Evolutionary conservation across 1,140 invertebrate species (phyloP), one percentile per base, ranked within the genome.

Genomic region (Pogonognathellus flavescens): DNA sequence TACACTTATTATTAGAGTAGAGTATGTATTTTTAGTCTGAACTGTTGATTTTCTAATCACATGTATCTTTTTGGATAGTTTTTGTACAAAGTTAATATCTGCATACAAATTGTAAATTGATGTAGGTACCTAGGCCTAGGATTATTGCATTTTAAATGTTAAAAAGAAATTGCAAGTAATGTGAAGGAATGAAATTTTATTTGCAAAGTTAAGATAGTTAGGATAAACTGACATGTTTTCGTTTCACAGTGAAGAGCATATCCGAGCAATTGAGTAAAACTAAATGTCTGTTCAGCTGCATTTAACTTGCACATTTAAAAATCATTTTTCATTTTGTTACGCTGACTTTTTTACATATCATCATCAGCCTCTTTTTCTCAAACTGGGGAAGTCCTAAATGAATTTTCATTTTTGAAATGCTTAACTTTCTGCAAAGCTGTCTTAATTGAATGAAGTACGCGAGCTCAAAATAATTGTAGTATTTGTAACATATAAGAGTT

Each of bases 201-300:
- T 76, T 76, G 11, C 14, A 76, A 41, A 31, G 41, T 76, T 49
- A 49, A 49, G 49, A n/a, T n/a, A n/a, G 70, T 31, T 76, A 49
- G 41, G 49, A 76, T 76, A 49, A n/a, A n/a, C 14, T 49, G 70
- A n/a, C 41, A 49, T 31, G 49, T 76, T 31, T 76, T 16, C 25
- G 49, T 76, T 76, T 76, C 70, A 76, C 70, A 31, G 70, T 76
- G 70, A 49, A 76, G 70, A 76, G 70, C 70, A 76, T 41, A 76
- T 49, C 16, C 14, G 70, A 18, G n/a, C 70, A 76, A 16, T 49
- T n/a, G n/a, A n/a, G n/a, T n/a, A 57, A 57, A n/a, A 57, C 53
- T 14, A n/a, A 57, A 57, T 14, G 11, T 14, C 11, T 57, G 11
- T 62, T 62, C 59, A 62, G 59, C 16, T 76, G 31, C 70, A 76